A percentile compares a stretch with the other conserved stretches of the same genome.
Conservation (phyloP, 2,113 vertebrate species). For the Dromaius novaehollandiae region DNA sequence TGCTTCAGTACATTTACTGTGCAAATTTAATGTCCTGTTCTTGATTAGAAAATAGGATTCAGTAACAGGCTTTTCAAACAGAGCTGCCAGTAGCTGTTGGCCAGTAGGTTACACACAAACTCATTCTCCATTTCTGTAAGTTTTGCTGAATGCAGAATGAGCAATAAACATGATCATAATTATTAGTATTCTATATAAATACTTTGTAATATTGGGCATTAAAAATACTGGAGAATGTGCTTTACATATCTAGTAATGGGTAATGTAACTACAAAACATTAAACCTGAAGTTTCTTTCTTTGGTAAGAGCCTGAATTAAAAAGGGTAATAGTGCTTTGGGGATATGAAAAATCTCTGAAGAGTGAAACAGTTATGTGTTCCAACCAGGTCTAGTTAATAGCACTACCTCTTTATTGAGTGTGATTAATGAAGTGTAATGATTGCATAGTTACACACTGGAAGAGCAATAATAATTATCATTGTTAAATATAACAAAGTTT, state of each 20-base stretch:
- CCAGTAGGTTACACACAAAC: neutral
- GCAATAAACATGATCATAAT: conserved; percentile 20
- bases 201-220: neutral
- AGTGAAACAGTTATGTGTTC: neutral
- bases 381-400: neutral
- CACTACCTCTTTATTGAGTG: neutral
- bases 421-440: conserved; percentile 41
- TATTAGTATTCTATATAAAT: conserved; percentile 30
- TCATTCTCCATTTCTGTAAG: neutral
- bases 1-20: conserved; percentile 8
- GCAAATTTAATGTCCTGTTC: conserved; percentile 28
- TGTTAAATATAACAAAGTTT: neutral
- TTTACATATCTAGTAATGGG: neutral
- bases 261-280: neutral
- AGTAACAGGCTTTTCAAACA: conserved; percentile 22
- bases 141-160: conserved; percentile 3
- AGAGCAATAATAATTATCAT: neutral
- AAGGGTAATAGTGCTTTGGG: neutral
- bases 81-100: conserved; percentile 14
- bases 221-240: neutral
- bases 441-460: neutral
- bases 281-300: neutral
- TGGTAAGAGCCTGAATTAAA: neutral
- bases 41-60: conserved; percentile 60
- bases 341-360: neutral